Percentiles rank a stretch among this genome's conserved stretches.
phyloP scores from a whole-genome alignment of 2,888 invertebrate genomes.

The Nebria brevicollis region DNA sequence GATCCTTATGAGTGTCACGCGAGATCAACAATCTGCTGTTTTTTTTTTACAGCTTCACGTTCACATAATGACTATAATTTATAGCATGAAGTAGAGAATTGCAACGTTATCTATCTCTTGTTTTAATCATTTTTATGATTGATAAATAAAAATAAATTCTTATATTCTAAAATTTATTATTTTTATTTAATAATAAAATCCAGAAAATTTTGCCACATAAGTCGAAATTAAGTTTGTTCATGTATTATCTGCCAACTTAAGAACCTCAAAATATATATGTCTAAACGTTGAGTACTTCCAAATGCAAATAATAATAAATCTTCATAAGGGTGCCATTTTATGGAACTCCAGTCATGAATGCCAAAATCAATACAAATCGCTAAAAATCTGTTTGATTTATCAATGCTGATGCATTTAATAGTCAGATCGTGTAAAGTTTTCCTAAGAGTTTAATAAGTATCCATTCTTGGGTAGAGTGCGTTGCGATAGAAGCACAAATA shows the following conservation, averaged over 20 bases:
- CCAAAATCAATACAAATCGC: neutral
- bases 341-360: neutral
- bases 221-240: neutral
- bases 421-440: slow-evolving; percentile 9
- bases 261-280: neutral
- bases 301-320: neutral
- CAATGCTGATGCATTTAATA: slow-evolving; percentile 4
- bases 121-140: too few species aligned
- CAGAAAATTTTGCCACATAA: neutral
- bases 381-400: neutral
- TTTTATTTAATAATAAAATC: too few species aligned
- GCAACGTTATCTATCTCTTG: too few species aligned
- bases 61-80: too few species aligned
- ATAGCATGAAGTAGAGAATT: too few species aligned
- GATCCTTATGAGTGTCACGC: neutral
- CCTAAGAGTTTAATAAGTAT: slow-evolving; percentile 44
- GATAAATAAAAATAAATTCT: too few species aligned
- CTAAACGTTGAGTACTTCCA: neutral
- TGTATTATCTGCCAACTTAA: neutral
- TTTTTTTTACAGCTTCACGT: neutral
- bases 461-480: neutral
- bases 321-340: neutral
- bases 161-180: too few species aligned
- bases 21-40: neutral
- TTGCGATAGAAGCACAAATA: slow-evolving; percentile 44